Conservation (phyloP, 2,797 vertebrate genomes). For the Chelonia mydas region DNA sequence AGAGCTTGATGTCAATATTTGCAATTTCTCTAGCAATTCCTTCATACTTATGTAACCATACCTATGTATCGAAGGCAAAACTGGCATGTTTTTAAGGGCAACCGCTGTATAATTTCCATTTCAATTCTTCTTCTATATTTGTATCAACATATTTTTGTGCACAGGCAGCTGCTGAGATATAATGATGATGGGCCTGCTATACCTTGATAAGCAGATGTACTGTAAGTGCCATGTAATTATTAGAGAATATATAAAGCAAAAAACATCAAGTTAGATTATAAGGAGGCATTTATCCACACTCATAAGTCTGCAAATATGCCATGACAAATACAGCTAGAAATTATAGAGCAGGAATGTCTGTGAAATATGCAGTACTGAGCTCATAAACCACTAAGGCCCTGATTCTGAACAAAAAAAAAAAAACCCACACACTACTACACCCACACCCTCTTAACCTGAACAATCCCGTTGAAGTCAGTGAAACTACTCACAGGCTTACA, state of each 20-base stretch:
- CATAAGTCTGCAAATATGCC: background rate
- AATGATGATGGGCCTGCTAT: background rate
- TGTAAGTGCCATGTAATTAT: background rate
- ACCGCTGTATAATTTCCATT: background rate
- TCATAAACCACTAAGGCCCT: background rate
- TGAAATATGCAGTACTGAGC: background rate
- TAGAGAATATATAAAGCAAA: background rate
- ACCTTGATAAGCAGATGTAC: background rate
- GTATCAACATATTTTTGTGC: background rate
- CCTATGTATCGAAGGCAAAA: background rate
- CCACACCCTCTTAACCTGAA: background rate
- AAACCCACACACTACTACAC: background rate
- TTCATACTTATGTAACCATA: background rate
- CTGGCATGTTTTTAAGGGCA: background rate
- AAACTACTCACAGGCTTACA: background rate
- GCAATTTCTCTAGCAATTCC: background rate
- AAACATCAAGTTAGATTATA: constrained; percentile 3
- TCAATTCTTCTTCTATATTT: background rate
- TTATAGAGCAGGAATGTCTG: background rate
- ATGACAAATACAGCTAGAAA: background rate
- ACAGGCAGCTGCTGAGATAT: background rate
- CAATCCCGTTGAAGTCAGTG: background rate
- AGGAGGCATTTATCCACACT: background rate
- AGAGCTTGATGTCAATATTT: background rate
- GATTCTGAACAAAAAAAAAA: background rate